Percentiles rank a stretch among this genome's conserved stretches.
Evolutionary conservation across 1,140 invertebrate species (phyloP).

Genomic region (Gyrodactylus bullatarudis): DNA sequence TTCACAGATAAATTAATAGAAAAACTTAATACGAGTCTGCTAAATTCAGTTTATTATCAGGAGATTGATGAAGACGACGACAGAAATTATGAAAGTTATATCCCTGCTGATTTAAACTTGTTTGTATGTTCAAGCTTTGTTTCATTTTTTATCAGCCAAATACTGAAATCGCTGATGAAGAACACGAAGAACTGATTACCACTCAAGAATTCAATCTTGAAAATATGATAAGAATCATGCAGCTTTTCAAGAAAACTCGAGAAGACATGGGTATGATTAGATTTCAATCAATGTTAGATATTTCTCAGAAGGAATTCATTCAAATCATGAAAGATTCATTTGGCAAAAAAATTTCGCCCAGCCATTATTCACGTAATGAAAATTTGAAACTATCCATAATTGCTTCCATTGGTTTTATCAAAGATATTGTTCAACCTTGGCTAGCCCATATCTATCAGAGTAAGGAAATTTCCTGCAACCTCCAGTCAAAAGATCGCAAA

Average conservation of each 20-base stretch:
- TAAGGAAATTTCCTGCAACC: not conserved
- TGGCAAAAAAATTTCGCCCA: not conserved
- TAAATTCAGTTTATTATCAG: not conserved
- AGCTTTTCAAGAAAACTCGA: not conserved
- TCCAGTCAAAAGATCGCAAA: not conserved
- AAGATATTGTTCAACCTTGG: not conserved
- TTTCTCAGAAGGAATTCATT: not conserved
- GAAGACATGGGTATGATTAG: not conserved
- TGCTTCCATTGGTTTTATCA: not conserved
- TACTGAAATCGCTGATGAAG: not conserved
- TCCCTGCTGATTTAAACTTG: not conserved
- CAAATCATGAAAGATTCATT: not conserved
- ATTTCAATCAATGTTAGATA: not conserved
- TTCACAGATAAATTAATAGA: not conserved
- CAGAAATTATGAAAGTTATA: not conserved
- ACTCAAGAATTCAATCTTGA: not conserved
- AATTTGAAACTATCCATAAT: not conserved
- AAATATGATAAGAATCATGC: not conserved
- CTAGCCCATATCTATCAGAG: not conserved
- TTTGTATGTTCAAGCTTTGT: not conserved
- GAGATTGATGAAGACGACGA: not conserved
- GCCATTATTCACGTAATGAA: not conserved
- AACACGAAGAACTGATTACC: not conserved
- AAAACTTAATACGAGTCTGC: not conserved
- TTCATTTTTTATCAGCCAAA: not conserved